Evolutionary conservation across 2,113 vertebrate genomes (phyloP), one percentile per base, ranked within the genome.

Genomic region (Apaloderma vittatum): DNA sequence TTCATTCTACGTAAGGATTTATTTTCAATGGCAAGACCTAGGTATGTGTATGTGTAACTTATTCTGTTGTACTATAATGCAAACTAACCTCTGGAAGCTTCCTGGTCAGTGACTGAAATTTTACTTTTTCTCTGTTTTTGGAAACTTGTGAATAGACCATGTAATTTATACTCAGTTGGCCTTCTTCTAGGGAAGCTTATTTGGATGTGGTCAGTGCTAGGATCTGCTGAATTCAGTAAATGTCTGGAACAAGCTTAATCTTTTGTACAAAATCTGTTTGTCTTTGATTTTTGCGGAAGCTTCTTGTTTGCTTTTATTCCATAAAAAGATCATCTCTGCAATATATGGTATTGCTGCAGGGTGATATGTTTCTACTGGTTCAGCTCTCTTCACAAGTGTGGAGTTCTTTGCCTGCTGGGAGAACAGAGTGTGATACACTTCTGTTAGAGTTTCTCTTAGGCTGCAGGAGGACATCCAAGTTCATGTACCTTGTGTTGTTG

Each of bases 401-500:
- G 19, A 12, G 27, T 19, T 51, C 12, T 43, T 77, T 75, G 37
- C 27, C 15, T 87, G 32, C 29, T 37, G 2, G 30, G 18, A 59
- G 57, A 52, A 43, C 0, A 1, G 18, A 24, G 15, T 18, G 26
- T 1, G 10, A 6, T 66, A 13, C 1, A 0, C 46, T 15, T 22
- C 59, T 46, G 8, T 36, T 37, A 15, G 17, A 1, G 5, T 49
- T 61, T 66, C 24, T 51, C 17, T 67, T 23, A 2, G 18, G 16
- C 48, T 52, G 10, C 37, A 1, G 45, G 12, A 51, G 20, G 19
- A 20, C 1, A 2, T 76, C 70, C 6, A 17, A 51, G 4, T 29
- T 8, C 11, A 0, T 1, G 1, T 23, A 4, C 9, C 18, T 71
- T 29, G 4, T 77, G 9, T 26, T 63, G 29, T 29, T 93, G 34